Evolutionary conservation across 2,113 vertebrate genomes (phyloP), one percentile per base, ranked within the genome.

Genomic region (Rallus limicola): DNA sequence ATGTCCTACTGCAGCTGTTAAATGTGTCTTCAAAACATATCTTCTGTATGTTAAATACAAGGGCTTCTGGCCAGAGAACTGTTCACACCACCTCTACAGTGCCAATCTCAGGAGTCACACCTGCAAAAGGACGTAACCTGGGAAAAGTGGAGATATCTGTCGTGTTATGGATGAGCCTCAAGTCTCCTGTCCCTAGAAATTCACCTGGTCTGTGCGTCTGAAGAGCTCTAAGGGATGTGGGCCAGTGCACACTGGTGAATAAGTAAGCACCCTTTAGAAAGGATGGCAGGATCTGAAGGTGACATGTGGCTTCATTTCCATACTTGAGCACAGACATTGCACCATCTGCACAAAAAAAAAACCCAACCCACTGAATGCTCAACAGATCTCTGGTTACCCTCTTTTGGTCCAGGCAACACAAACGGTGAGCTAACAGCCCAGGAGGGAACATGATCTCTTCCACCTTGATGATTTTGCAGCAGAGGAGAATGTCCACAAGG

Each of bases 221-320:
- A 16, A 56, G n/a, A 56, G 20, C 17, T 31, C n/a, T 48, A 42
- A 46, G 29, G 19, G 31, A 14, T 15, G 44, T 11, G 19, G 16
- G 33, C 9, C n/a, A 55, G 36, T 28, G 29, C 0, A 0, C 24
- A n/a, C 23, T 3, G 1, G 33, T 0, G 2, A 23, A 28, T 60
- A 24, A 2, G 0, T n/a, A 82, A 46, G 46, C 23, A 38, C 18
- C 38, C 46, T 18, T 23, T 48, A 63, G 38, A 76, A n/a, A 69
- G 19, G 28, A 21, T 9, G 21, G n/a, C 21, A 36, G 42, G 14
- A 75, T 24, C n/a, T 1, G 12, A 55, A 46, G 25, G 53, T 19
- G 26, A 23, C 10, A 62, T 0, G 0, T 8, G 10, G 8, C 46
- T 82, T 55, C 55, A 25, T 29, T 53, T 38, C 42, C 2, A 0